phyloP scores from a whole-genome alignment of 2,888 invertebrate genomes.

The Diadromus collaris region DNA sequence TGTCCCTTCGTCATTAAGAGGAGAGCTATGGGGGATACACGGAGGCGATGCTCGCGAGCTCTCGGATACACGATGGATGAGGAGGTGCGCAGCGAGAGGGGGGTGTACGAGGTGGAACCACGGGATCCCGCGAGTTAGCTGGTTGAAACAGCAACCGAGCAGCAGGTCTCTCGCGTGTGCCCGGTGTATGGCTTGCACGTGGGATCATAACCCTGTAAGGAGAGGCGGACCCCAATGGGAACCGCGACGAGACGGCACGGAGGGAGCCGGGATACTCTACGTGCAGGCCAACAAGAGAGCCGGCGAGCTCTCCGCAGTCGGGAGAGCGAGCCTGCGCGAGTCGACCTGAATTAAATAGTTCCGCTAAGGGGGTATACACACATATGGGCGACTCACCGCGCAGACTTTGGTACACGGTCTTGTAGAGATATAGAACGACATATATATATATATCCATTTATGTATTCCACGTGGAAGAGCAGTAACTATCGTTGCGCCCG shows the following conservation, averaged over 20 bases:
- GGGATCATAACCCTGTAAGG: constrained; percentile 67
- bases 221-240: constrained; percentile 62
- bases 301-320: constrained; percentile 26
- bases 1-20: constrained; percentile 61
- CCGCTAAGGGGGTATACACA: constrained; percentile 58
- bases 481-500: constrained; percentile 27
- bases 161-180: constrained; percentile 59
- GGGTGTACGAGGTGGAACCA: constrained; percentile 33
- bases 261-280: constrained; percentile 30
- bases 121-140: constrained; percentile 52
- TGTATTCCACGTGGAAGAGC: constrained; percentile 31
- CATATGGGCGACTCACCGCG: constrained; percentile 37
- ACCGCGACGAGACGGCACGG: constrained; percentile 52
- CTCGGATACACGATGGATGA: constrained; percentile 11
- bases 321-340: constrained; percentile 36
- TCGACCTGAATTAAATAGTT: constrained; percentile 68
- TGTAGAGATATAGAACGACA: constrained; percentile 55
- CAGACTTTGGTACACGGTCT: constrained; percentile 44
- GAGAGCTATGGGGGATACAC: constrained; percentile 42
- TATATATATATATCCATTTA: constrained; percentile 10
- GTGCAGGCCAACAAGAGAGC: background rate
- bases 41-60: background rate
- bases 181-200: constrained; percentile 62
- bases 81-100: constrained; percentile 1
- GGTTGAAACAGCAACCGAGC: constrained; percentile 43